These are phyloP conservation scores for Eolophus roseicapilla DNA, from an alignment of 2,113 vertebrate species.

Conservation along the genomic window DNA sequence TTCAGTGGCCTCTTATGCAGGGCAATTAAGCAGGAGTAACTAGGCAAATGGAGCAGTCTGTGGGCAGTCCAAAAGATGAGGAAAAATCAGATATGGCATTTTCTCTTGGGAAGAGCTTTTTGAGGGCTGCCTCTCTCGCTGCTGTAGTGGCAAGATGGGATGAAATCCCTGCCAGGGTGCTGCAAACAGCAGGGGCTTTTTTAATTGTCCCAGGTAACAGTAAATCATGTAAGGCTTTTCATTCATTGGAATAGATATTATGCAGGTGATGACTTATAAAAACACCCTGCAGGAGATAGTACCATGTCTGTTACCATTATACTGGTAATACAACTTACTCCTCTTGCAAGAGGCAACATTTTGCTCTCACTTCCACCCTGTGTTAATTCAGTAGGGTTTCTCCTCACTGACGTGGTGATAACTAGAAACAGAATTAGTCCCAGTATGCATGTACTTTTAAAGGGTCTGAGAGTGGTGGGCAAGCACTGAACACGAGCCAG, in stretches of 20 bases:
- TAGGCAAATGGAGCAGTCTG: not conserved
- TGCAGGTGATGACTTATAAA: not conserved
- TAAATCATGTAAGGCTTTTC: not conserved
- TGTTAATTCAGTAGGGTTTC: not conserved
- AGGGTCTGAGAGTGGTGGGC: not conserved
- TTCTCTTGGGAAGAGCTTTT: not conserved
- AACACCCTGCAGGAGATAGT: not conserved
- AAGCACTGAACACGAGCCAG: not conserved
- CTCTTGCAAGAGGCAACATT: not conserved
- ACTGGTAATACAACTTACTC: not conserved
- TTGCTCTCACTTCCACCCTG: not conserved
- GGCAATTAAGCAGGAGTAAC: not conserved
- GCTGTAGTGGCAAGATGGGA: not conserved
- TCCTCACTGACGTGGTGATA: not conserved
- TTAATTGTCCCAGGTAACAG: not conserved
- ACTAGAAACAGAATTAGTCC: not conserved
- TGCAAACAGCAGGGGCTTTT: not conserved
- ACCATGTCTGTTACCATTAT: accelerated
- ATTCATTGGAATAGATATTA: not conserved
- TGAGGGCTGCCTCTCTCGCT: not conserved
- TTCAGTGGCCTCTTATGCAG: not conserved
- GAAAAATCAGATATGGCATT: not conserved
- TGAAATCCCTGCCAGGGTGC: not conserved
- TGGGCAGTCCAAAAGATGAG: not conserved
- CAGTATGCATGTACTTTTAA: accelerated